Percentiles rank a stretch among this genome's conserved stretches.
These are phyloP conservation scores for Hetaerina titia DNA, from an alignment of 2,888 invertebrate genomes.

Conservation along the genomic window DNA sequence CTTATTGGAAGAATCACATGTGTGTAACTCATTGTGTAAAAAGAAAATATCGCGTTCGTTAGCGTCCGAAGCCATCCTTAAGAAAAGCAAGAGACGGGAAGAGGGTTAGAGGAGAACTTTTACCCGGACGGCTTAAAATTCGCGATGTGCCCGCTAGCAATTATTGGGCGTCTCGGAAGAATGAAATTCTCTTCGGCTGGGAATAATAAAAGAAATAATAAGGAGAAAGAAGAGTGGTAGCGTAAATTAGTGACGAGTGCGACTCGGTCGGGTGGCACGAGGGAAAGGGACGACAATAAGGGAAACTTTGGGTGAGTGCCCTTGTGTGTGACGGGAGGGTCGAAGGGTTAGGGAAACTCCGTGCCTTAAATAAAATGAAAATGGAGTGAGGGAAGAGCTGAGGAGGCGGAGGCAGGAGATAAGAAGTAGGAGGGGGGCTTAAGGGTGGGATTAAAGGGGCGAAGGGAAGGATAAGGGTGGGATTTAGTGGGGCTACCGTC, in stretches of 20 bases:
- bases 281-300: neutral
- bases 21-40: neutral
- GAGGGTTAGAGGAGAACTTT: neutral
- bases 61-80: neutral
- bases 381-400: neutral
- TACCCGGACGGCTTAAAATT: neutral
- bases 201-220: neutral
- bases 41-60: neutral
- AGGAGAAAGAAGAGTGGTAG: neutral
- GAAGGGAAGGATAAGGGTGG: neutral
- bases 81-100: neutral
- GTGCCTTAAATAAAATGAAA: slow-evolving; percentile 26
- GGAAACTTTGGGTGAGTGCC: slow-evolving; percentile 30
- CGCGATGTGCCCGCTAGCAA: slow-evolving; percentile 16
- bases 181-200: neutral
- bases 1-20: neutral
- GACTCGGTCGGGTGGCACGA: neutral
- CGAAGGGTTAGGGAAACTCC: slow-evolving; percentile 22
- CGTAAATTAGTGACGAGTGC: slow-evolving; percentile 32
- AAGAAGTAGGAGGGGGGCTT: neutral
- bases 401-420: neutral
- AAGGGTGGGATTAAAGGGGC: neutral
- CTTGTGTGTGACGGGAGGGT: neutral
- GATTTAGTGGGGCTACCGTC: neutral
- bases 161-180: slow-evolving; percentile 16